Percentiles rank a stretch among this genome's conserved stretches.
phyloP scores from a whole-genome alignment of 1,140 invertebrate species.

The Leptinotarsa undecemlineata region DNA sequence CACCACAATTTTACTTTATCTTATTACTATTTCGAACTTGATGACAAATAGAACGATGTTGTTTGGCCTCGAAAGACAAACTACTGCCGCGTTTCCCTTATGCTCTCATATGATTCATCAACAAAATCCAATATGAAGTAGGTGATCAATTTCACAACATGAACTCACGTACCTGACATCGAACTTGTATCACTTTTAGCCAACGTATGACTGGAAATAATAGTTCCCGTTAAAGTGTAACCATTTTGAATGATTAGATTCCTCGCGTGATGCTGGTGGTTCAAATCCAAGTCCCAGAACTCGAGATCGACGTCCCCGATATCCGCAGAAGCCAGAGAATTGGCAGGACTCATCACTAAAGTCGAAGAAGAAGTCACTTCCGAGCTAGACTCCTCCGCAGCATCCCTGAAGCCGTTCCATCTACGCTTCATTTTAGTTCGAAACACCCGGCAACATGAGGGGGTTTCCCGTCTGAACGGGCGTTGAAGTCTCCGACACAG shows the following conservation, averaged over 20 bases:
- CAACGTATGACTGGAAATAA: constrained; percentile 49
- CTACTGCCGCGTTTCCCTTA: no score
- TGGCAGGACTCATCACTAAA: constrained; percentile 68
- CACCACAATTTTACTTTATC: no score
- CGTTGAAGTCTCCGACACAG: constrained; percentile 25
- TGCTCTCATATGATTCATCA: no score
- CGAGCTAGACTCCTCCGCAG: constrained; percentile 71
- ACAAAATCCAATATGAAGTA: no score
- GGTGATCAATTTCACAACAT: no score
- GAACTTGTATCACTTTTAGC: constrained; percentile 56
- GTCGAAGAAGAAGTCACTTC: constrained; percentile 71
- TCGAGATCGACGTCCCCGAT: constrained; percentile 76
- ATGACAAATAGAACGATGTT: no score
- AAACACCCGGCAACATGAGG: neutral
- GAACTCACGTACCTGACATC: constrained; percentile 54
- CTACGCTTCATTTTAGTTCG: constrained; percentile 64
- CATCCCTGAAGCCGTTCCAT: constrained; percentile 68
- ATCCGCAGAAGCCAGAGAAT: constrained; percentile 65
- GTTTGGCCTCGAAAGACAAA: no score
- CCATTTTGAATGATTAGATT: constrained; percentile 50
- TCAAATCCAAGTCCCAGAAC: constrained; percentile 70
- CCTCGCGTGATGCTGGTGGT: constrained; percentile 49
- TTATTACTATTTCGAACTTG: no score
- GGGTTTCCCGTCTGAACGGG: constrained; percentile 21
- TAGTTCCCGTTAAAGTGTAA: constrained; percentile 43